These are phyloP conservation scores for Apamea epomidion DNA, from an alignment of 2,888 invertebrate species.

Conservation along the genomic window DNA sequence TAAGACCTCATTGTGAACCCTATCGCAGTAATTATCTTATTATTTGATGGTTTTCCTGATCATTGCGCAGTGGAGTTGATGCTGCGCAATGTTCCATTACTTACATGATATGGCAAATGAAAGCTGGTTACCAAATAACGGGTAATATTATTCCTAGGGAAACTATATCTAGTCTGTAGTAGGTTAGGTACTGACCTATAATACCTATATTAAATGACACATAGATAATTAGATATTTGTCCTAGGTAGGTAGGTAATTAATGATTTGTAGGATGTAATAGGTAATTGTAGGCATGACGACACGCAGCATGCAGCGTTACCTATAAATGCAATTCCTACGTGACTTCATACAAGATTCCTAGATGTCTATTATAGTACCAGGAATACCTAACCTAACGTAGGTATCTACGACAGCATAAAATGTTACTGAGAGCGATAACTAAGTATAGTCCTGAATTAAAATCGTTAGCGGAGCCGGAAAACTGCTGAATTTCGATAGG, in stretches of 20 bases:
- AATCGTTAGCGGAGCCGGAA: neutral
- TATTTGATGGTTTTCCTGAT: slow-evolving; percentile 42
- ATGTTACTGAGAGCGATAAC: slow-evolving; percentile 16
- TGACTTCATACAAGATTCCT: slow-evolving; percentile 17
- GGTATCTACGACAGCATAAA: neutral
- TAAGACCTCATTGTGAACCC: slow-evolving; percentile 10
- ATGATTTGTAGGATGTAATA: slow-evolving; percentile 6
- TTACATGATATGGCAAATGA: slow-evolving; percentile 21
- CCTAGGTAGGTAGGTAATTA: neutral
- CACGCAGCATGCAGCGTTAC: slow-evolving; percentile 8
- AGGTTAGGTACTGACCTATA: neutral
- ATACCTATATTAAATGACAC: neutral
- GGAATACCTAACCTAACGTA: neutral
- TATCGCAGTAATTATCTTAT: slow-evolving; percentile 46
- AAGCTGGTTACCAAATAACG: slow-evolving; percentile 24
- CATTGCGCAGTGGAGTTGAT: slow-evolving; percentile 32
- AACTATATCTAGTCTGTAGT: neutral
- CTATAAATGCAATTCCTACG: slow-evolving; percentile 15
- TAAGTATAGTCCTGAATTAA: slow-evolving; percentile 10
- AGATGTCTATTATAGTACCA: slow-evolving; percentile 10
- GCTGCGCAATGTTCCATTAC: slow-evolving; percentile 24
- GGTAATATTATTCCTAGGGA: neutral
- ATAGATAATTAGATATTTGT: neutral
- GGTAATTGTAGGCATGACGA: neutral
- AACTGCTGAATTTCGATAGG: neutral